These are phyloP conservation scores for Zeuzera pyrina DNA, from an alignment of 2,888 invertebrate species.

Conservation along the genomic window DNA sequence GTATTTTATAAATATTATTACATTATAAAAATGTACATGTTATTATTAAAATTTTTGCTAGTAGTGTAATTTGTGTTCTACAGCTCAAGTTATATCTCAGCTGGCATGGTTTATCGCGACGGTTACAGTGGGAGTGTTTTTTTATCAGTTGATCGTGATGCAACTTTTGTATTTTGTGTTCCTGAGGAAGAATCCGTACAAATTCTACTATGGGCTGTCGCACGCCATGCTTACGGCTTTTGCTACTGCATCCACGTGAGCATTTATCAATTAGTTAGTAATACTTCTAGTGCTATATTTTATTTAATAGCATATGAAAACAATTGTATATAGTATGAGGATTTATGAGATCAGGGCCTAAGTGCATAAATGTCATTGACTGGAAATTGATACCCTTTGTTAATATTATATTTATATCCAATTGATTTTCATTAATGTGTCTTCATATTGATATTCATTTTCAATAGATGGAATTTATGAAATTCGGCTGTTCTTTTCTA, in stretches of 20 bases:
- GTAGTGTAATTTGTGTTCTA: conserved; percentile 16
- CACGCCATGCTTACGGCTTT: conserved; percentile 90
- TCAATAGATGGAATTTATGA: too few species aligned
- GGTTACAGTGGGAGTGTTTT: conserved; percentile 83
- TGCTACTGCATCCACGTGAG: conserved; percentile 94
- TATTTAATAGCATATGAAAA: too few species aligned
- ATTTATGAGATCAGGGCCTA: too few species aligned
- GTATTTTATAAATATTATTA: too few species aligned
- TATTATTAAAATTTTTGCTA: background rate
- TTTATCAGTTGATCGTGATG: conserved; percentile 89
- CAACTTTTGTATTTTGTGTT: conserved; percentile 88
- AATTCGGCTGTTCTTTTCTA: too few species aligned
- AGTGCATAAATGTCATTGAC: too few species aligned
- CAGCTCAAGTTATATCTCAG: conserved; percentile 76
- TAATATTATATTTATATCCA: too few species aligned
- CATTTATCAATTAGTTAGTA: conserved; percentile 14
- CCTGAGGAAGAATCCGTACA: conserved; percentile 87
- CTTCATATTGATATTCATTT: too few species aligned
- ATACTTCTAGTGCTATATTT: background rate
- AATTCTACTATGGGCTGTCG: conserved; percentile 86
- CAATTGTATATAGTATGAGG: too few species aligned
- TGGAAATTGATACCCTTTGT: too few species aligned
- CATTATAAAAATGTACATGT: too few species aligned
- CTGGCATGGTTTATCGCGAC: conserved; percentile 86
- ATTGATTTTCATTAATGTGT: too few species aligned